These are phyloP conservation scores for Anser brachyrhynchus DNA, from an alignment of 2,113 vertebrate genomes.

Conservation along the genomic window DNA sequence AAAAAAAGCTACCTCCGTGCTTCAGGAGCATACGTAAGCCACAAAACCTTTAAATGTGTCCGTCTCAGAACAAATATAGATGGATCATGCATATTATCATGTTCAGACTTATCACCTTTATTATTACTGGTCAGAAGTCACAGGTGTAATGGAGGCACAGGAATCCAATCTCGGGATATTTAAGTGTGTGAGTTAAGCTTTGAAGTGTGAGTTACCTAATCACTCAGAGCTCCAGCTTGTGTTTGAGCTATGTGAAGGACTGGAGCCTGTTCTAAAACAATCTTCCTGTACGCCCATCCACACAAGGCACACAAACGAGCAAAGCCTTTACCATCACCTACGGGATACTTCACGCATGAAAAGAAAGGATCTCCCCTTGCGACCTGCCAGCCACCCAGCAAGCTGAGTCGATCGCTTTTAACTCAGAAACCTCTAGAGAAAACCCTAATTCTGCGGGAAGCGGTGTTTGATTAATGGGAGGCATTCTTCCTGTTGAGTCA, in stretches of 20 bases:
- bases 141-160: background rate
- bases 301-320: background rate
- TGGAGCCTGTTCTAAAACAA: background rate
- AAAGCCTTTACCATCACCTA: background rate
- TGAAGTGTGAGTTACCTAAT: background rate
- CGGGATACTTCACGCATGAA: background rate
- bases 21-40: background rate
- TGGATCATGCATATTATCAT: background rate
- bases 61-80: background rate
- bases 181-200: background rate
- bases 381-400: background rate
- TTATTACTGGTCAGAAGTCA: background rate
- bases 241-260: background rate
- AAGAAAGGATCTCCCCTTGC: background rate
- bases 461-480: constrained; percentile 15
- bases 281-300: background rate
- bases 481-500: constrained; percentile 50
- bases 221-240: background rate
- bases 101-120: background rate
- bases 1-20: background rate
- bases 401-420: background rate
- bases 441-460: constrained; percentile 42
- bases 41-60: background rate
- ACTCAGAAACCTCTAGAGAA: constrained; percentile 2
- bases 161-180: background rate